Evolutionary conservation across 2,113 vertebrate species (phyloP).

Genomic region (Hymenochirus boettgeri): DNA sequence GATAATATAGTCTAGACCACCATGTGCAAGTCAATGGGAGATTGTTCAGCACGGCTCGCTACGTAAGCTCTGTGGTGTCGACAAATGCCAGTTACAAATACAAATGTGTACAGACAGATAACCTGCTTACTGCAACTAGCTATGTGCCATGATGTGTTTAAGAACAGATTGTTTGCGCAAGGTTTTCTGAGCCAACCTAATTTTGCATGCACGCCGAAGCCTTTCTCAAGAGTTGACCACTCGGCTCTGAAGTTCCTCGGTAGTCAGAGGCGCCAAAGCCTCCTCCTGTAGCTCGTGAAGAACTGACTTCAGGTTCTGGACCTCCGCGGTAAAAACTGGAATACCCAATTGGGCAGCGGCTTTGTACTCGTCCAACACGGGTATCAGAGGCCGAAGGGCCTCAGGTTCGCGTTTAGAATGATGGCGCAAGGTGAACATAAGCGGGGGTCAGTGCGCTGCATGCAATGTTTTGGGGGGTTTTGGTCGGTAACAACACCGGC

Average conservation of each 20-base stretch:
- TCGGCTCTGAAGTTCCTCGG: conserved; percentile 97
- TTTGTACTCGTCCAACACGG: conserved; percentile 99
- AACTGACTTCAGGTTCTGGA: conserved; percentile 98
- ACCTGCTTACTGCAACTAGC: too few relatives aligned
- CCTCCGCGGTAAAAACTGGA: conserved; percentile 99
- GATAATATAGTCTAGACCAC: too few relatives aligned
- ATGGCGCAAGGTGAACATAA: conserved; percentile 99
- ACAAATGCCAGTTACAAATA: too few relatives aligned
- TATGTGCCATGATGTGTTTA: too few relatives aligned
- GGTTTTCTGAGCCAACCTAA: conserved; percentile 90
- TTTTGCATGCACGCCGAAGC: conserved; percentile 99
- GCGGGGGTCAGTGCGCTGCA: conserved; percentile 89
- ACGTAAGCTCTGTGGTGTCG: too few relatives aligned
- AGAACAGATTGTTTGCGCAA: too few relatives aligned
- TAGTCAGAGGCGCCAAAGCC: conserved; percentile 98
- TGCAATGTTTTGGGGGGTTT: conserved; percentile 73
- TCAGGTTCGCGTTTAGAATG: conserved; percentile 99
- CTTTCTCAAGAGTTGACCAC: conserved; percentile 98
- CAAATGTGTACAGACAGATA: too few relatives aligned
- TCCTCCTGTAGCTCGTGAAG: conserved; percentile 97
- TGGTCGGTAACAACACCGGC: conserved; percentile 72
- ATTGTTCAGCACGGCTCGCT: too few relatives aligned
- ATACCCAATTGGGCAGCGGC: conserved; percentile 99
- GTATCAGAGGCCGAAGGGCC: conserved; percentile 98
- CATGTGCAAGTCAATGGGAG: too few relatives aligned